Evolutionary conservation across 2,797 vertebrate genomes (phyloP).

Genomic region (Amblyraja radiata): DNA sequence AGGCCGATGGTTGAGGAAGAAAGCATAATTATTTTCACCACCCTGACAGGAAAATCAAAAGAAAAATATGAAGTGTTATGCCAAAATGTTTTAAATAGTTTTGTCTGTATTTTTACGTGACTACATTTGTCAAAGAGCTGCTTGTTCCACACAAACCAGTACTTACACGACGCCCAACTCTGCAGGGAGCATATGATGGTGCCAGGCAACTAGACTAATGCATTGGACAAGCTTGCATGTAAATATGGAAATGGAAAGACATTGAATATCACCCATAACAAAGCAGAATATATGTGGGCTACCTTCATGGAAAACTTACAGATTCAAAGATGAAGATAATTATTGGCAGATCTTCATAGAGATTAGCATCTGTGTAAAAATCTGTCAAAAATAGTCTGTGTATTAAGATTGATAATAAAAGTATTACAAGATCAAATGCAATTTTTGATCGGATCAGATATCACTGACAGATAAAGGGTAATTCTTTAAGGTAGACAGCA

Average conservation of each 20-base stretch:
- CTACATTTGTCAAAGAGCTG: not conserved
- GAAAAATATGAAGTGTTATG: not conserved
- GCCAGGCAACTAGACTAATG: not conserved
- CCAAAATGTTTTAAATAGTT: not conserved
- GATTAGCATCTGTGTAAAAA: not conserved
- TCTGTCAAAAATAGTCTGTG: not conserved
- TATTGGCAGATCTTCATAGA: not conserved
- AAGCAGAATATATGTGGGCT: not conserved
- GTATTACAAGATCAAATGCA: not conserved
- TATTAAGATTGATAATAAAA: not conserved
- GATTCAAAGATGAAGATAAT: not conserved
- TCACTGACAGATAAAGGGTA: not conserved
- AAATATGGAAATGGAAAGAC: not conserved
- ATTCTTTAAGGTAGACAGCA: not conserved
- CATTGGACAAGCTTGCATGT: not conserved
- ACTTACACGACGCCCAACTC: not conserved
- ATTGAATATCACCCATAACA: not conserved
- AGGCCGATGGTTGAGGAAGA: not conserved
- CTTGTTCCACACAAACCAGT: not conserved
- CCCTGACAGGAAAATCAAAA: not conserved
- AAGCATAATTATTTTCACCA: not conserved
- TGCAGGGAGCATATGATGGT: not conserved
- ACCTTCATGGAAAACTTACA: not conserved
- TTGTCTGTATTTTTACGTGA: not conserved
- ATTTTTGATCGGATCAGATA: not conserved